These are phyloP conservation scores for Idaea dimidiata DNA, from an alignment of 2,888 invertebrate genomes.

Conservation along the genomic window DNA sequence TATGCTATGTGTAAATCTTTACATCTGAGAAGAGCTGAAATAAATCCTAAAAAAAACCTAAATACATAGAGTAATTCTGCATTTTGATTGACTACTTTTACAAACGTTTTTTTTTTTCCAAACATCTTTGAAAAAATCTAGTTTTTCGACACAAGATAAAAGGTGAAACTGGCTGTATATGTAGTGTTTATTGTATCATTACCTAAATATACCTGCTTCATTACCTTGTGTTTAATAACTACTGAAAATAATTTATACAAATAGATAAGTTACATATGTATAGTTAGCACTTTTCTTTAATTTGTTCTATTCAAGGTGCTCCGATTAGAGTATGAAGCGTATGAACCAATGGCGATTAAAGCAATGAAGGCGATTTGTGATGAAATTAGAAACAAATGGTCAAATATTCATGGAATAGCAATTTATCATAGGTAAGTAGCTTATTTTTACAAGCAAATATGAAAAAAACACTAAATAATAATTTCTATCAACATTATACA, in stretches of 20 bases:
- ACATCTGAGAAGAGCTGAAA: too few species aligned
- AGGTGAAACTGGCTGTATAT: too few species aligned
- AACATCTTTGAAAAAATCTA: not conserved
- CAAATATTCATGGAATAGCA: conserved; percentile 88
- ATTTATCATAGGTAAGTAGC: conserved; percentile 88
- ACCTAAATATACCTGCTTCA: too few species aligned
- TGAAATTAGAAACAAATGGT: conserved; percentile 87
- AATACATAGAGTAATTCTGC: too few species aligned
- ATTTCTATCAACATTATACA: too few species aligned
- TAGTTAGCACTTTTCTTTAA: not conserved
- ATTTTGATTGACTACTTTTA: not conserved
- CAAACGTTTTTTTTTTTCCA: not conserved
- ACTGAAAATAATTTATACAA: too few species aligned
- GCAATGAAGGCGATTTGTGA: conserved; percentile 89
- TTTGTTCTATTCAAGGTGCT: conserved; percentile 81
- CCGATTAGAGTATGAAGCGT: conserved; percentile 95
- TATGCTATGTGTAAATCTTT: too few species aligned
- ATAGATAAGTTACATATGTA: too few species aligned
- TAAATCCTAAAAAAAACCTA: too few species aligned
- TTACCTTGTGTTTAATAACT: too few species aligned
- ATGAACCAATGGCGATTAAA: conserved; percentile 94
- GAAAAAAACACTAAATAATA: not conserved
- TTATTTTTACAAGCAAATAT: not conserved
- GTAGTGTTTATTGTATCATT: too few species aligned
- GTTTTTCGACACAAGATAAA: too few species aligned